phyloP scores from a whole-genome alignment of 2,113 vertebrate genomes.

The Corythornis cristatus region DNA sequence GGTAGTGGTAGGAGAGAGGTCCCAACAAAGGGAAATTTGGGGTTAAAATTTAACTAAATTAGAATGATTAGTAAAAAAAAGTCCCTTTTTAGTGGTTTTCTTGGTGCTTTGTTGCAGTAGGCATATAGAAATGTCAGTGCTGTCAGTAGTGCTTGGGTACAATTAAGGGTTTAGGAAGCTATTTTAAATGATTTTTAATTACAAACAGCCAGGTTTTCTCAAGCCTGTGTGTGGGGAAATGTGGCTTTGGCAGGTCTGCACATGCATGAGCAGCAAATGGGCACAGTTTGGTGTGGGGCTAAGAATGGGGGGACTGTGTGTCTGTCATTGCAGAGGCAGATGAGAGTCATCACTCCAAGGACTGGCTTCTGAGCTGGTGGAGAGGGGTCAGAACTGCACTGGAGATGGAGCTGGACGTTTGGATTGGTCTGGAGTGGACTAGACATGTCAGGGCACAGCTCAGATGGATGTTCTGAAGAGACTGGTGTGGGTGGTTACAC shows the following conservation, averaged over 20 bases:
- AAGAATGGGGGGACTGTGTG: not conserved
- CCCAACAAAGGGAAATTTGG: not conserved
- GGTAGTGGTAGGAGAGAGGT: not conserved
- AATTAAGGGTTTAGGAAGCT: not conserved
- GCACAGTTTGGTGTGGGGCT: not conserved
- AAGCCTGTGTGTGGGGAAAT: not conserved
- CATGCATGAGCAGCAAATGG: not conserved
- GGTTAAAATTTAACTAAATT: not conserved
- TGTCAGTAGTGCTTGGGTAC: not conserved
- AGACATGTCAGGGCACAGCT: not conserved
- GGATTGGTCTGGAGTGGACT: not conserved
- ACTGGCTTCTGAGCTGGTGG: not conserved
- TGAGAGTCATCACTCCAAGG: not conserved
- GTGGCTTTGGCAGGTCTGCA: not conserved
- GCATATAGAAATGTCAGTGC: not conserved
- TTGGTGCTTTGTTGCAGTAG: not conserved
- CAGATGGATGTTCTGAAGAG: not conserved
- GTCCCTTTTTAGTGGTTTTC: not conserved
- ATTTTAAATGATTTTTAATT: not conserved
- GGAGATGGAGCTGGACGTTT: not conserved
- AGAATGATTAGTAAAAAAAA: not conserved
- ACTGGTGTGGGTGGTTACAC: not conserved
- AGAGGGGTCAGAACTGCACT: not conserved
- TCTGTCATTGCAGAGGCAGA: not conserved
- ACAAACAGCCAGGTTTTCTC: not conserved